Percentiles rank a stretch among this genome's conserved stretches.
These are phyloP conservation scores for Pachyrhynchus sulphureomaculatus DNA, from an alignment of 1,140 invertebrate species.

Conservation along the genomic window DNA sequence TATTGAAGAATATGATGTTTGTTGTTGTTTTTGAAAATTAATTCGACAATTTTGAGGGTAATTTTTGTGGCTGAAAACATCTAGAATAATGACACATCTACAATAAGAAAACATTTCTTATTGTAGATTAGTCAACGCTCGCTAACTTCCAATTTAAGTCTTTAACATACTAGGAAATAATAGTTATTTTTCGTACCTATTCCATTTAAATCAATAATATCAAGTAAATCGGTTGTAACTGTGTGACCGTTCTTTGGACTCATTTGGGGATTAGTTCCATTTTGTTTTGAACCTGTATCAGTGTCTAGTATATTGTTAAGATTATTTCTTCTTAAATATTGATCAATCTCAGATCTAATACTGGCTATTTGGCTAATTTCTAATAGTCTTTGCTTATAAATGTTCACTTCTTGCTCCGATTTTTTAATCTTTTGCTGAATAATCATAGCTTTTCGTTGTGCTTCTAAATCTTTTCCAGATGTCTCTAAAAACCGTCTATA, in stretches of 20 bases:
- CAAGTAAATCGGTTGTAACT: not conserved
- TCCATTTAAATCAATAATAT: slow-evolving; percentile 28
- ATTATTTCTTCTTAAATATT: slow-evolving; percentile 46
- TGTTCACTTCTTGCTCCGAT: slow-evolving; percentile 70
- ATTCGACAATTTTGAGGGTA: no score
- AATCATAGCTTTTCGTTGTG: slow-evolving; percentile 68
- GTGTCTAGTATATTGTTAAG: slow-evolving; percentile 49
- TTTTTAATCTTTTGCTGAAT: slow-evolving; percentile 73
- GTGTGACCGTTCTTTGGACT: slow-evolving; percentile 19
- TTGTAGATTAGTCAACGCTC: no score
- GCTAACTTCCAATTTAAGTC: no score
- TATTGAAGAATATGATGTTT: no score
- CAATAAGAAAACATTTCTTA: not conserved
- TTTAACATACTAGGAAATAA: no score
- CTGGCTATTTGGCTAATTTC: slow-evolving; percentile 56
- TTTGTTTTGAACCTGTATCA: slow-evolving; percentile 12
- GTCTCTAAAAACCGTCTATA: slow-evolving; percentile 84
- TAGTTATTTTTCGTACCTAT: not conserved
- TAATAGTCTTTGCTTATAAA: slow-evolving; percentile 66
- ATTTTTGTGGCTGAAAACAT: no score
- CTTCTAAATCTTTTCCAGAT: slow-evolving; percentile 72
- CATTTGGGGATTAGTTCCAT: not conserved
- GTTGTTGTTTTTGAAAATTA: no score
- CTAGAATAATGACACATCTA: no score
- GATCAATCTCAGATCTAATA: slow-evolving; percentile 45